These are phyloP conservation scores for Sceloporus undulatus DNA, from an alignment of 2,113 vertebrate genomes.

Conservation along the genomic window DNA sequence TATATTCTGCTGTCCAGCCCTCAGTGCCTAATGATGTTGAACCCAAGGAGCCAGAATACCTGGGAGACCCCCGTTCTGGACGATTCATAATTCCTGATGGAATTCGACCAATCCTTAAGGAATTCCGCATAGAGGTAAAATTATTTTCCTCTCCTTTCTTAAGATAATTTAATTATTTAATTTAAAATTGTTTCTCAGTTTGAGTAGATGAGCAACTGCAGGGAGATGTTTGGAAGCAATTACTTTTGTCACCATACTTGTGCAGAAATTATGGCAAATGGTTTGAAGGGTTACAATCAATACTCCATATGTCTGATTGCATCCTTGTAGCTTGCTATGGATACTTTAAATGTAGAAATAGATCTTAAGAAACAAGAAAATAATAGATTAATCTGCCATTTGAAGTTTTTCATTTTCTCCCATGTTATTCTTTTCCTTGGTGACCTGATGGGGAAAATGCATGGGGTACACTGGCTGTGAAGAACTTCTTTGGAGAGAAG, in stretches of 20 bases:
- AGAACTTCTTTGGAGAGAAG: not conserved
- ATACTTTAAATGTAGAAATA: not conserved
- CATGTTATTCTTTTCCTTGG: not conserved
- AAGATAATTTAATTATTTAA: not conserved
- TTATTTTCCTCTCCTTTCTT: accelerated
- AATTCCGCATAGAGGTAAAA: constrained; percentile 90
- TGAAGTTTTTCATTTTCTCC: not conserved
- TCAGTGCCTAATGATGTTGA: constrained; percentile 84
- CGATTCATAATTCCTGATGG: constrained; percentile 86
- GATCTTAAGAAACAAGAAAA: not conserved
- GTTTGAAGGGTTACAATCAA: not conserved
- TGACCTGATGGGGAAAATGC: not conserved
- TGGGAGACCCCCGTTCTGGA: constrained; percentile 71
- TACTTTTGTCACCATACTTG: not conserved
- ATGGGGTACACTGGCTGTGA: not conserved
- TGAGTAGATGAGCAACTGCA: not conserved
- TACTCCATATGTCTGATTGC: not conserved
- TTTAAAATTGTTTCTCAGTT: not conserved
- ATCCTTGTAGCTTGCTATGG: not conserved
- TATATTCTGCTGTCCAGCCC: constrained; percentile 76
- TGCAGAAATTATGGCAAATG: not conserved
- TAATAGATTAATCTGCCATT: not conserved
- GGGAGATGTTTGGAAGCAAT: not conserved
- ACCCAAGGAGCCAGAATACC: constrained; percentile 80
- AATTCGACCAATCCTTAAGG: constrained; percentile 86